Evolutionary conservation across 2,888 invertebrate species (phyloP), one percentile per base, ranked within the genome.

Genomic region (Harpagoxenus sublaevis): DNA sequence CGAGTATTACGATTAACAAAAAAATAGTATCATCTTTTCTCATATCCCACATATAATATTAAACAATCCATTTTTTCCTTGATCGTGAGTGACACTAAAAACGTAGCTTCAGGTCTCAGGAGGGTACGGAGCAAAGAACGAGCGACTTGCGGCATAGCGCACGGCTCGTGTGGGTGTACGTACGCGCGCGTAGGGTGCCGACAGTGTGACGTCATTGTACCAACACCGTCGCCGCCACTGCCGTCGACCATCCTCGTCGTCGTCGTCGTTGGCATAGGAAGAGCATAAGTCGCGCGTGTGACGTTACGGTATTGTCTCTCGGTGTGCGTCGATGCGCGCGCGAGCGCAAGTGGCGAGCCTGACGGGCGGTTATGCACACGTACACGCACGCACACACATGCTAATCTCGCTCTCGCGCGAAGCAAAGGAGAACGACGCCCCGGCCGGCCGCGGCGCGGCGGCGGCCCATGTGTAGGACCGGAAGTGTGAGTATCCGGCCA

Each of bases 401-500:
- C 84, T 84, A 85, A 89, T 88, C 89, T 92, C 92, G 89, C 86
- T 87, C 85, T 91, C 89, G 85, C 84, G 79, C 84, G 84, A 87
- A 88, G 83, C 87, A 86, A 83, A 78, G 89, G 88, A 81, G 88
- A 89, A 88, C 81, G 87, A 88, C 81, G 87, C 85, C 87, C 88
- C 89, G 57, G 84, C 90, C 88, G 39, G 85, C 42, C 8, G 42
- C 42, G 42, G 39, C 39, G 35, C 35, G 35, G 35, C 42, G 42
- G 42, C 42, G 42, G 92, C 51, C 92, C 93, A 94, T 95, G 95
- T 95, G 95, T 95, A 94, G 93, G 94, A 94, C 94, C 95, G 95
- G 95, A 95, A 95, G 95, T 94, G 91, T 91, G 94, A 95, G 95
- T 95, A 95, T 95, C 95, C 95, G 95, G 95, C 94, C 94, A 94